Conservation (phyloP, 2,888 invertebrate species). For the Schrankia costaestrigalis region DNA sequence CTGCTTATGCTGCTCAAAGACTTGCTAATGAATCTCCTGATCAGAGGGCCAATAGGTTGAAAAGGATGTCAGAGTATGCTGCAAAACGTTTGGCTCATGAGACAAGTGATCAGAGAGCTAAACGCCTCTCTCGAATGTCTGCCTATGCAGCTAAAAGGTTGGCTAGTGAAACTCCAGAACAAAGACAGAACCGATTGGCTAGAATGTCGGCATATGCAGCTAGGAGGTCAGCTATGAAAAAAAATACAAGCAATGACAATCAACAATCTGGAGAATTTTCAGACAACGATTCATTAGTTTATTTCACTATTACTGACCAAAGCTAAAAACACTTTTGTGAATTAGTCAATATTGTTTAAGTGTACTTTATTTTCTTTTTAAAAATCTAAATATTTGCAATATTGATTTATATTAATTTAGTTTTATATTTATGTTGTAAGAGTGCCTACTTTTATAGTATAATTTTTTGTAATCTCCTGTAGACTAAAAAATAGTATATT, state of each 20-base stretch:
- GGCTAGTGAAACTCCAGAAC: slow-evolving; percentile 66
- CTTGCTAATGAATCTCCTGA: slow-evolving; percentile 68
- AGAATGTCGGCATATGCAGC: slow-evolving; percentile 74
- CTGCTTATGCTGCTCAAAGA: slow-evolving; percentile 68
- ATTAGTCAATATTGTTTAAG: slow-evolving; percentile 11
- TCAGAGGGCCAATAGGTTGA: slow-evolving; percentile 58
- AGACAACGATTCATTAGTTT: slow-evolving; percentile 12
- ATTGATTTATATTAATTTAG: slow-evolving; percentile 9
- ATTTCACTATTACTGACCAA: slow-evolving; percentile 35
- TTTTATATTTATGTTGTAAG: too few relatives aligned
- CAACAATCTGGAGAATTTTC: slow-evolving; percentile 13
- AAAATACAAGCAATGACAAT: slow-evolving; percentile 19
- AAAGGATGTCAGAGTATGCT: slow-evolving; percentile 72
- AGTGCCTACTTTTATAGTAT: too few relatives aligned
- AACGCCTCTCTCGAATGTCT: slow-evolving; percentile 67
- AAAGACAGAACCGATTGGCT: slow-evolving; percentile 54
- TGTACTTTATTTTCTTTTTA: too few relatives aligned
- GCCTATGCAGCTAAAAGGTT: slow-evolving; percentile 68
- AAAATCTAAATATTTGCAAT: too few relatives aligned
- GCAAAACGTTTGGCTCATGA: slow-evolving; percentile 63
- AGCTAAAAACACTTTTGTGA: slow-evolving; percentile 28
- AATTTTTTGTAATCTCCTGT: slow-evolving; percentile 14
- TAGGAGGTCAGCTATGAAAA: slow-evolving; percentile 59
- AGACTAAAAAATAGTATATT: slow-evolving; percentile 13
- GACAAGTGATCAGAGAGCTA: slow-evolving; percentile 61